Percentiles rank a stretch among this genome's conserved stretches.
These are phyloP conservation scores for Hirundo rustica DNA, from an alignment of 2,797 vertebrate species.

Conservation along the genomic window DNA sequence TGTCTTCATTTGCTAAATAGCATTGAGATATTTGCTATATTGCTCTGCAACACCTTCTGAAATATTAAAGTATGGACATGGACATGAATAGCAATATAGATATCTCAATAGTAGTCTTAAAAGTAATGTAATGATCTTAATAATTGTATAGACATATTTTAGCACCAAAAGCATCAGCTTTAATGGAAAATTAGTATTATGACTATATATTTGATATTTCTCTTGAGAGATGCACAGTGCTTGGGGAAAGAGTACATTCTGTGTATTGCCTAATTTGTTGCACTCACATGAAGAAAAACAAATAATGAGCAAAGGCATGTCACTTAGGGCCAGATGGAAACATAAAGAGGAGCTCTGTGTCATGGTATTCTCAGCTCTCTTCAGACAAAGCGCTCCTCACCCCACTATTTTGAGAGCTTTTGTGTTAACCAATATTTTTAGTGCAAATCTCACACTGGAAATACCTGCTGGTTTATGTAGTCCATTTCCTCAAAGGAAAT, in stretches of 20 bases:
- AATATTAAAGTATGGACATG: background rate
- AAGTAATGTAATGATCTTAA: background rate
- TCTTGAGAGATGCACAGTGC: background rate
- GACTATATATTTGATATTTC: background rate
- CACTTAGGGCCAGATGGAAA: background rate
- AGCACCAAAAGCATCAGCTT: background rate
- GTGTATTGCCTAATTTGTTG: background rate
- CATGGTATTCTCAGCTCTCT: background rate
- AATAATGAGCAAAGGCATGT: background rate
- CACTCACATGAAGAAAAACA: fast-evolving
- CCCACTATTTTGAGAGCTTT: background rate
- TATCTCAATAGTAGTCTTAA: background rate
- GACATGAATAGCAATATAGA: too few relatives aligned
- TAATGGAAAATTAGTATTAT: background rate
- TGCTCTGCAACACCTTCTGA: background rate
- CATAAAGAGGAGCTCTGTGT: background rate
- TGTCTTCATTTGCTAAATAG: background rate
- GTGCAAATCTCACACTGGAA: background rate
- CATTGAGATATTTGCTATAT: background rate
- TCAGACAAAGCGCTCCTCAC: background rate
- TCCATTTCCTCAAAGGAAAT: background rate
- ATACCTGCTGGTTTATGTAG: background rate
- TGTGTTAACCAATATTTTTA: background rate
- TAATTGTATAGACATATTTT: background rate
- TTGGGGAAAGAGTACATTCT: background rate